Evolutionary conservation across 1,140 invertebrate genomes (phyloP).

Genomic region (Bombus terrestris): DNA sequence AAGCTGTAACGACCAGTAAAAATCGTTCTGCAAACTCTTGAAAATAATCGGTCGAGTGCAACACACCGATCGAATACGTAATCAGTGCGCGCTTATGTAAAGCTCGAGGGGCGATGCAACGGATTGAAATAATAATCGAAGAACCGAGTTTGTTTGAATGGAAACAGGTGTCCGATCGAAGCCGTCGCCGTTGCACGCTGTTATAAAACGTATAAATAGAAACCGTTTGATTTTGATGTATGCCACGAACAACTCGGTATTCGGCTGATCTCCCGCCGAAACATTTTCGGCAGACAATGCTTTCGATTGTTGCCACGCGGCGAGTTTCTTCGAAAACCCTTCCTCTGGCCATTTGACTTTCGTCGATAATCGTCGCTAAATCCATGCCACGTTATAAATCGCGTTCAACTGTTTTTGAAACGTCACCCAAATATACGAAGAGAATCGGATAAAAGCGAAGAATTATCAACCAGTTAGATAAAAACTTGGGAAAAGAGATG

Average conservation of each 20-base stretch:
- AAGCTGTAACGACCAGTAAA: background rate
- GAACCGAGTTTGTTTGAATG: constrained; percentile 60
- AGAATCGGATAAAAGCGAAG: too few relatives aligned
- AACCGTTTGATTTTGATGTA: constrained; percentile 78
- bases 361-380: background rate
- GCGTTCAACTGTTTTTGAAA: too few relatives aligned
- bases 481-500: too few relatives aligned
- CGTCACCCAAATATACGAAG: too few relatives aligned
- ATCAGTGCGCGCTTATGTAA: constrained; percentile 23
- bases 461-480: too few relatives aligned
- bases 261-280: constrained; percentile 63
- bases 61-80: constrained; percentile 7
- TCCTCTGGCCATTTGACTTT: background rate
- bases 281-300: constrained; percentile 19
- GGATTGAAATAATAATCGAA: constrained; percentile 66
- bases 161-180: constrained; percentile 74
- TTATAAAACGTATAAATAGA: constrained; percentile 75
- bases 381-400: too few relatives aligned
- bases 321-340: background rate
- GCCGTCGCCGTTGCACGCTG: constrained; percentile 60
- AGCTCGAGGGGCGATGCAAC: constrained; percentile 28
- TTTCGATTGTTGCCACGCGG: constrained; percentile 3
- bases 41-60: constrained; percentile 21
- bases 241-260: constrained; percentile 66
- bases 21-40: background rate